Evolutionary conservation across 2,113 vertebrate species (phyloP).

Genomic region (Serilophus lunatus): DNA sequence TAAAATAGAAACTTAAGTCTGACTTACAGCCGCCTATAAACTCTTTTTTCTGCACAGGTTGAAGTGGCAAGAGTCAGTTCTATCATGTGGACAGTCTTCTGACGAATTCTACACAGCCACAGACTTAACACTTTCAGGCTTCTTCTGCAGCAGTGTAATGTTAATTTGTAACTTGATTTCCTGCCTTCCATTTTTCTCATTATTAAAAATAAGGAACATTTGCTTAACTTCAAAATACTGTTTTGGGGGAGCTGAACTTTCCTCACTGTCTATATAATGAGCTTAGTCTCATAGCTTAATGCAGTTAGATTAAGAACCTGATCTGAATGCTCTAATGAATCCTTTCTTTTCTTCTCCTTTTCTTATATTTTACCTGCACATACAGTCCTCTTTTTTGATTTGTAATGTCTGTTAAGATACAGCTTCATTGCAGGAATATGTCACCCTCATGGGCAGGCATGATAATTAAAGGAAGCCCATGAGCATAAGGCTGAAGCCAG

Average conservation of each 20-base stretch:
- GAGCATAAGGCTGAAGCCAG: not conserved
- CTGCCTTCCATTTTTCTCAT: no score
- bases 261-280: not conserved
- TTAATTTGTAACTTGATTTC: not conserved
- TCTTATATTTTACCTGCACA: not conserved
- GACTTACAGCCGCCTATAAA: not conserved
- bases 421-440: not conserved
- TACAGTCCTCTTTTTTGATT: not conserved
- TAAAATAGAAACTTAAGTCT: not conserved
- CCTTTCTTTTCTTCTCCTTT: not conserved
- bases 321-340: not conserved
- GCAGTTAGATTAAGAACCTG: not conserved
- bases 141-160: not conserved
- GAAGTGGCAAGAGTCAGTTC: not conserved
- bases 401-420: not conserved
- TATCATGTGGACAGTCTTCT: not conserved
- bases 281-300: not conserved
- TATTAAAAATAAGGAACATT: no score
- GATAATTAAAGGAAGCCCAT: not conserved
- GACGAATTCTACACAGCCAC: not conserved
- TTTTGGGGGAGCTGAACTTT: not conserved
- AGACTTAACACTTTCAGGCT: not conserved
- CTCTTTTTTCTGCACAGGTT: not conserved
- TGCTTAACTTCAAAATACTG: not conserved
- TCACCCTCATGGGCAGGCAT: rapidly evolving